A percentile compares a stretch with the other conserved stretches of the same genome.
phyloP scores from a whole-genome alignment of 30 jellyfish, hydroid and myxozoan genomes.

The Cassiopea andromeda region DNA sequence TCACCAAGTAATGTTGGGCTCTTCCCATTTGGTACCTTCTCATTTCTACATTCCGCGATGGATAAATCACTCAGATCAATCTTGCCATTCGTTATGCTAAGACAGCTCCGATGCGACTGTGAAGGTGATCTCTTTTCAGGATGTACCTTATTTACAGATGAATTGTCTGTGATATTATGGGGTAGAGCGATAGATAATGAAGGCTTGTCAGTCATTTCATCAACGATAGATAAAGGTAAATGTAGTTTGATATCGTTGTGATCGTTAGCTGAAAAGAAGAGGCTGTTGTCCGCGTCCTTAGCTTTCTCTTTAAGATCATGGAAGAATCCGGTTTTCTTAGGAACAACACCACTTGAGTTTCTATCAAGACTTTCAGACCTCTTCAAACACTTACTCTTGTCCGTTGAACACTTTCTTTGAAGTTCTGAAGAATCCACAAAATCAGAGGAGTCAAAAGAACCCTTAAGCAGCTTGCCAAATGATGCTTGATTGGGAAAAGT shows the following conservation, averaged over 20 bases:
- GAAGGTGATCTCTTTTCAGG: not conserved
- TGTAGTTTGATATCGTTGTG: not conserved
- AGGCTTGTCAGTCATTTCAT: not conserved
- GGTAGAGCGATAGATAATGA: not conserved
- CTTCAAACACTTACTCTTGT: not conserved
- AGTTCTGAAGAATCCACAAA: conserved; percentile 36
- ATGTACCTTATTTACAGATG: not conserved
- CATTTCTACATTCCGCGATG: not conserved
- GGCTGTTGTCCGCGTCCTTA: conserved; percentile 9
- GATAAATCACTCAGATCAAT: not conserved
- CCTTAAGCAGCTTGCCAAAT: not conserved
- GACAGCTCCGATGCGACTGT: not conserved
- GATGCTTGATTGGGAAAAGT: not conserved
- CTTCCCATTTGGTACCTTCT: not conserved
- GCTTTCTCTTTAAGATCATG: conserved; percentile 61
- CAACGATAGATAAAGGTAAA: not conserved
- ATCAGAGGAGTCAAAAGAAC: conserved; percentile 38
- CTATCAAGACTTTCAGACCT: conserved; percentile 49
- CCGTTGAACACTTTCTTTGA: not conserved
- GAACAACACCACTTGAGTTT: not conserved
- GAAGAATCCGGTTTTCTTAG: conserved; percentile 60
- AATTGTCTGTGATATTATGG: not conserved
- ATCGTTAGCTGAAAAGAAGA: not conserved
- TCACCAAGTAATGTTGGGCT: conserved; percentile 24
- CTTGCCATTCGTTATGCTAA: conserved; percentile 1